Evolutionary conservation across 1,140 invertebrate genomes (phyloP).

Genomic region (Drosophila kurseongensis): DNA sequence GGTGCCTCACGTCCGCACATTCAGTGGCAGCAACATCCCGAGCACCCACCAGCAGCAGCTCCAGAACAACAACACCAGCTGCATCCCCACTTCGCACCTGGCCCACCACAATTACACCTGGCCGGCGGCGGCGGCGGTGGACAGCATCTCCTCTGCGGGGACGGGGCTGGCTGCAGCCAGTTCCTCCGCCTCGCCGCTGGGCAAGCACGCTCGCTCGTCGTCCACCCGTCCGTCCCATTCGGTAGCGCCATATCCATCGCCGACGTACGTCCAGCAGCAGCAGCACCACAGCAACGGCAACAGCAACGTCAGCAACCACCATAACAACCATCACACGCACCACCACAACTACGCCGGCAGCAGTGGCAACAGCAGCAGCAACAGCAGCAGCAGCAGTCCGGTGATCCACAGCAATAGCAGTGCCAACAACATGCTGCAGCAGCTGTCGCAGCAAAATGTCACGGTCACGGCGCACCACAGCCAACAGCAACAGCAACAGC

Average conservation of each 20-base stretch:
- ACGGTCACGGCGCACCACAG: conserved; percentile 77
- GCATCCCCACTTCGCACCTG: conserved; percentile 79
- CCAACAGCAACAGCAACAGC: conserved; percentile 31
- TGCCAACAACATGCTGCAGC: conserved; percentile 82
- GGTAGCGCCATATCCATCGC: conserved; percentile 85
- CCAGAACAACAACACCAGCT: conserved; percentile 79
- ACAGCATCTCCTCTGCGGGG: conserved; percentile 75
- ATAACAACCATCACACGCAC: conserved; percentile 48
- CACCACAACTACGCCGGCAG: conserved; percentile 63
- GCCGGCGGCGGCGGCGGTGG: conserved; percentile 53
- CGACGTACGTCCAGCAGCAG: conserved; percentile 79
- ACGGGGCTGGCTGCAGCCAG: conserved; percentile 27
- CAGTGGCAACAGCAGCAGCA: conserved; percentile 46
- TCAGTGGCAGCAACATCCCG: conserved; percentile 53
- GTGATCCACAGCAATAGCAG: conserved; percentile 77
- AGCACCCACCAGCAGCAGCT: conserved; percentile 74
- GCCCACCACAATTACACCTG: conserved; percentile 83
- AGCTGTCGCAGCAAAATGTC: conserved; percentile 78
- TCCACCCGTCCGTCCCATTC: conserved; percentile 86
- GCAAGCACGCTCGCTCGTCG: conserved; percentile 91
- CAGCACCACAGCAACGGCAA: conserved; percentile 61
- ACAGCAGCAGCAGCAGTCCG: conserved; percentile 59
- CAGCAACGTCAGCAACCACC: neutral
- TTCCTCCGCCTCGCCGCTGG: conserved; percentile 83
- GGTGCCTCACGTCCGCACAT: conserved; percentile 51